phyloP scores from a whole-genome alignment of 2,113 vertebrate species.

The Probosciger aterrimus region DNA sequence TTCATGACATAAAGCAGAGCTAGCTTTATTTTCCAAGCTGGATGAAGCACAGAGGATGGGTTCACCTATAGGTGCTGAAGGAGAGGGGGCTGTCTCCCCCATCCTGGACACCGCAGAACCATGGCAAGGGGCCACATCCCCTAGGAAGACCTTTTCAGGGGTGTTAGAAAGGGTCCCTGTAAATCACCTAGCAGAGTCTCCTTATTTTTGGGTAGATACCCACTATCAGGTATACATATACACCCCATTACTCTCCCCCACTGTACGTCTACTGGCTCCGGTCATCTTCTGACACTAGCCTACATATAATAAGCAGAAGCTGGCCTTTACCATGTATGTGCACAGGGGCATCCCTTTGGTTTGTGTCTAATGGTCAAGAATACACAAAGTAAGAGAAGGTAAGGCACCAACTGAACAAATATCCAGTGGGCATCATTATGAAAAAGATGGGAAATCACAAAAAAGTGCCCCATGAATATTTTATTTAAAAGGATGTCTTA shows the following conservation, averaged over 20 bases:
- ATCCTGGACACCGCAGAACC: not conserved
- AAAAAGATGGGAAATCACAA: not conserved
- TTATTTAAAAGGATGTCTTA: not conserved
- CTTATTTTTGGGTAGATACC: not conserved
- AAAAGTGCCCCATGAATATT: not conserved
- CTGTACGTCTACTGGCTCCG: not conserved
- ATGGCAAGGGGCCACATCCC: fast-evolving
- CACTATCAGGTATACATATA: not conserved
- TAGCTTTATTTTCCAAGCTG: not conserved
- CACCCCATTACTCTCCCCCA: not conserved
- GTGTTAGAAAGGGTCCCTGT: not conserved
- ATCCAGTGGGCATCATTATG: not conserved
- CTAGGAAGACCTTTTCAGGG: not conserved
- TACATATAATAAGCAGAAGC: not conserved
- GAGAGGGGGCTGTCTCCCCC: not conserved
- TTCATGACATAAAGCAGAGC: not conserved
- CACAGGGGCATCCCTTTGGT: fast-evolving
- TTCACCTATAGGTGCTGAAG: fast-evolving
- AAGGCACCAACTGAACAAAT: not conserved
- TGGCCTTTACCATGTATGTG: not conserved
- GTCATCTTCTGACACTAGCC: not conserved
- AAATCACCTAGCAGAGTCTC: not conserved
- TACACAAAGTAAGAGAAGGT: not conserved
- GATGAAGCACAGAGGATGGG: not conserved
- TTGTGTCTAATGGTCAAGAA: not conserved